A percentile compares a stretch with the other conserved stretches of the same genome.
phyloP scores from a whole-genome alignment of 1,140 invertebrate species.

The Andricus grossulariae region DNA sequence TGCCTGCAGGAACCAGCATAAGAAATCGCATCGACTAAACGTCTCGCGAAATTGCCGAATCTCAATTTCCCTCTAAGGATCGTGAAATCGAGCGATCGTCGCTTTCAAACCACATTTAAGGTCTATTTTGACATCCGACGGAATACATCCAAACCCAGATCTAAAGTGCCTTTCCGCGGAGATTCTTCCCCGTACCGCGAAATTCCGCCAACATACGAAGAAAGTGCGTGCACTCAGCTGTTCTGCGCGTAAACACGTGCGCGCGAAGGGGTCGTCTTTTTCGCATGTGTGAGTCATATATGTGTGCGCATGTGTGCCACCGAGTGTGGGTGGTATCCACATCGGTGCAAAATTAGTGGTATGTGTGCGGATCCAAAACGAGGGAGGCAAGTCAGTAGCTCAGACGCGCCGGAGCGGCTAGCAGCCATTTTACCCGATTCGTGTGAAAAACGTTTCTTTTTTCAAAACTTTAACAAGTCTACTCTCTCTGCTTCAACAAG shows the following conservation, averaged over 20 bases:
- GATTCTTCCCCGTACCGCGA: no score
- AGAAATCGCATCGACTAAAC: slow-evolving; percentile 38
- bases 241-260: slow-evolving; percentile 74
- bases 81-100: slow-evolving; percentile 29
- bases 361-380: slow-evolving; percentile 71
- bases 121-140: slow-evolving; percentile 9
- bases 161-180: no score
- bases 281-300: slow-evolving; percentile 39
- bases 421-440: slow-evolving; percentile 75
- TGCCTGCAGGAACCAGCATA: slow-evolving; percentile 26
- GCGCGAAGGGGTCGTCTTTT: slow-evolving; percentile 61
- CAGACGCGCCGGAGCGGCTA: slow-evolving; percentile 73
- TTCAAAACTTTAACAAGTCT: background rate
- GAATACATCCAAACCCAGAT: background rate
- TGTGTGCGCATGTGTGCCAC: slow-evolving; percentile 56
- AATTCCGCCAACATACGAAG: no score
- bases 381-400: slow-evolving; percentile 75
- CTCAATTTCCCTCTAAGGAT: slow-evolving; percentile 28
- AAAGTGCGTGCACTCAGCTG: slow-evolving; percentile 69
- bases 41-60: slow-evolving; percentile 36
- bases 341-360: slow-evolving; percentile 65
- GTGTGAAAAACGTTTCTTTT: slow-evolving; percentile 46
- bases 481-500: no score
- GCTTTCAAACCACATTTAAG: slow-evolving; percentile 26
- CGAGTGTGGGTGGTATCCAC: slow-evolving; percentile 56